Conservation (phyloP, 2,888 invertebrate species). For the Epinotia bilunana region DNA sequence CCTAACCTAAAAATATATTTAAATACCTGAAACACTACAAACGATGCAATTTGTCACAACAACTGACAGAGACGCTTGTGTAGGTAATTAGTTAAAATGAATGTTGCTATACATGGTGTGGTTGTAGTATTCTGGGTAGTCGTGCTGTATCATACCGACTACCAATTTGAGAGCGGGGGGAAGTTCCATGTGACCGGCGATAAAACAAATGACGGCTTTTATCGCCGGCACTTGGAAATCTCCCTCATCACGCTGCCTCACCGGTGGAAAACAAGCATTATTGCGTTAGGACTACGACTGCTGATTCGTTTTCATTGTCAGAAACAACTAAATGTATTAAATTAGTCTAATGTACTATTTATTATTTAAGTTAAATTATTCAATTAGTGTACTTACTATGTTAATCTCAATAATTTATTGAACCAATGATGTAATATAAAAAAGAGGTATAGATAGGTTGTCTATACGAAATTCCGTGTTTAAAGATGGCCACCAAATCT, state of each 20-base stretch:
- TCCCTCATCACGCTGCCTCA: background rate
- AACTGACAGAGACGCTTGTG: too few species aligned
- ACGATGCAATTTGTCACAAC: too few species aligned
- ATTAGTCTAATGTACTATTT: slow-evolving; percentile 17
- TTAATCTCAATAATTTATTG: slow-evolving; percentile 26
- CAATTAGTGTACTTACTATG: slow-evolving; percentile 39
- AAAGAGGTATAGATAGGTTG: too few species aligned
- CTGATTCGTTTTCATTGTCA: background rate
- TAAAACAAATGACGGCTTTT: background rate
- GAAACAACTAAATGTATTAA: slow-evolving; percentile 13
- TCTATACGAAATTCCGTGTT: too few species aligned
- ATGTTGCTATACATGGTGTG: too few species aligned
- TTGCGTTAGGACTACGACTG: background rate
- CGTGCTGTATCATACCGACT: too few species aligned
- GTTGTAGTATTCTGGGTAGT: too few species aligned
- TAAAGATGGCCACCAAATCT: too few species aligned
- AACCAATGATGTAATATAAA: too few species aligned
- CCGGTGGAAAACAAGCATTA: background rate
- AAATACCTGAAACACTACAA: too few species aligned
- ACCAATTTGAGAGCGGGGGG: background rate
- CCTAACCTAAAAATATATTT: too few species aligned
- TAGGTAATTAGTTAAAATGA: too few species aligned
- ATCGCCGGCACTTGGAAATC: background rate
- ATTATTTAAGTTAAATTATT: slow-evolving; percentile 39
- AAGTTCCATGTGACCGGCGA: background rate